phyloP scores from a whole-genome alignment of 2,797 vertebrate genomes.

The Loriculus beryllinus region DNA sequence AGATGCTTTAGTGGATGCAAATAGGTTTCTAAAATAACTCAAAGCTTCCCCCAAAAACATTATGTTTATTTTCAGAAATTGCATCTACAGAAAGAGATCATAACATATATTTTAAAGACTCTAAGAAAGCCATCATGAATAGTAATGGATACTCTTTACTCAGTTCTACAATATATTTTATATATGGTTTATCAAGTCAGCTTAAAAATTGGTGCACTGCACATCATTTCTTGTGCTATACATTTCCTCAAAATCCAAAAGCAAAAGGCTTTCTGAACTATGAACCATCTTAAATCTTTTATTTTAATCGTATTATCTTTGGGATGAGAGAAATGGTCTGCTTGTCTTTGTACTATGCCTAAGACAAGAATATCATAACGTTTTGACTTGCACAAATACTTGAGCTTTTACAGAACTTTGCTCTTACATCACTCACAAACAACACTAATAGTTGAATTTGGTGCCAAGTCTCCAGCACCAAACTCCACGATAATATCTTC shows the following conservation, averaged over 20 bases:
- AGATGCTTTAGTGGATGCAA: conserved; percentile 18
- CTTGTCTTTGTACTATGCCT: not conserved
- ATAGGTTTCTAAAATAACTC: conserved; percentile 23
- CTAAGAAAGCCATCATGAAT: rapidly evolving
- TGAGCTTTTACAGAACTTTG: not conserved
- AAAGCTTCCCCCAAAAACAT: not conserved
- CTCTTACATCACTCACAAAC: not conserved
- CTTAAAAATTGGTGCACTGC: not conserved
- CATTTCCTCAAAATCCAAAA: not conserved
- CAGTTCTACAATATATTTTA: not conserved
- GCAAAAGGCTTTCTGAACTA: not conserved
- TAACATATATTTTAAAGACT: not conserved
- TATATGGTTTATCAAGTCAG: not conserved
- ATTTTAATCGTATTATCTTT: not conserved
- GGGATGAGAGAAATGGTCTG: not conserved
- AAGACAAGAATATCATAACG: not conserved
- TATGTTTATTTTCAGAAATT: not conserved
- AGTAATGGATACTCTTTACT: not conserved
- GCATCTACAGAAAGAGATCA: not conserved
- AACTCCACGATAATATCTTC: not conserved
- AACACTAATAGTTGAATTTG: not conserved
- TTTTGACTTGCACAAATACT: not conserved
- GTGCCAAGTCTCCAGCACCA: not conserved
- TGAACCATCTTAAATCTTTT: not conserved
- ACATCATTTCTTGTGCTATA: not conserved